A percentile compares a stretch with the other conserved stretches of the same genome.
Conservation (phyloP, 1,140 invertebrate genomes). For the Drosophila asahinai region DNA sequence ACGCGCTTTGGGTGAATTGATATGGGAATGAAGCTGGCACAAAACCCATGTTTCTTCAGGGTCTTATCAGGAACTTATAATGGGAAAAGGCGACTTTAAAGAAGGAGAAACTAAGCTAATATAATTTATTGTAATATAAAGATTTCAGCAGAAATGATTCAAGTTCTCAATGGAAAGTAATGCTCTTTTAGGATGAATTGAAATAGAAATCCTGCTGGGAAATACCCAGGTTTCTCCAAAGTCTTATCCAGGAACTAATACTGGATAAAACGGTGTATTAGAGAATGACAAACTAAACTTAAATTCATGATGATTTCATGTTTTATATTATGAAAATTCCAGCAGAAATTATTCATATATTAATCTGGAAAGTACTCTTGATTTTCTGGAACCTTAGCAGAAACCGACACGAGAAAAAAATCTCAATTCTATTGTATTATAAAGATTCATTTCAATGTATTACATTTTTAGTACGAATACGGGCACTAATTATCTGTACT, state of each 20-base stretch:
- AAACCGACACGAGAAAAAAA: no score
- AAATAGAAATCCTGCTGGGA: conserved; percentile 7
- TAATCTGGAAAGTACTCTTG: no score
- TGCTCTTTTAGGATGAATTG: conserved; percentile 14
- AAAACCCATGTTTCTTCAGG: background rate
- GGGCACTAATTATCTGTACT: no score
- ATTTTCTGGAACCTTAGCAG: no score
- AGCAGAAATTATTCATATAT: background rate
- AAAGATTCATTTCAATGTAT: no score
- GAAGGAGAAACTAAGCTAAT: background rate
- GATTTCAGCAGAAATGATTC: no score
- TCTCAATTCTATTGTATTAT: no score
- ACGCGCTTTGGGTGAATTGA: conserved; percentile 27
- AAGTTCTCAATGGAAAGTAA: conserved; percentile 21
- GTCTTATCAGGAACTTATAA: background rate
- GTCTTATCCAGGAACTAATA: background rate
- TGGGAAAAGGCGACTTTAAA: background rate
- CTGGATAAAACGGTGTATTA: no score
- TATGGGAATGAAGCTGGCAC: background rate
- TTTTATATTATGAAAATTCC: no score
- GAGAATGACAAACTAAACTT: background rate
- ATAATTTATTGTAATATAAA: background rate
- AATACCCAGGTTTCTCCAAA: background rate
- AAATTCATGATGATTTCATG: background rate
- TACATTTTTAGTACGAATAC: no score